Base-by-base conservation (phyloP, 2,797 vertebrate species). In the Chiloscyllium punctatum region DNA sequence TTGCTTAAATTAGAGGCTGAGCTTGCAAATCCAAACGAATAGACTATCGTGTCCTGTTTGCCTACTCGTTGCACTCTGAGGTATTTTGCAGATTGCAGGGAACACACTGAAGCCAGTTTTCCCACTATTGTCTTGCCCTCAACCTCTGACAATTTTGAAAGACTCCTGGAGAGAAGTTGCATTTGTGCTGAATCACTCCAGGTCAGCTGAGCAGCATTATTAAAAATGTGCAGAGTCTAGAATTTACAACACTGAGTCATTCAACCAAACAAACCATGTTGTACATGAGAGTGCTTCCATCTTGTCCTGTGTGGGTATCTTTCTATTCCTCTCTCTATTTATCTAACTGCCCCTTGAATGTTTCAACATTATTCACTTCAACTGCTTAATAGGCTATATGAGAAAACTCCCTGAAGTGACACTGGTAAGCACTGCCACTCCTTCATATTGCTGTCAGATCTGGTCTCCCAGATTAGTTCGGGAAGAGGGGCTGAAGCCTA, bases 1-100 rank as follows among this genome's bases (percentile, higher is more conserved):
- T 95, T 95, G 69, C 30, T 77, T 95, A 72, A 94, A 72, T 94
- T 51, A 72, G 72, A 94, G 88, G 92, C 72, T 71, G 53, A 51
- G 74, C 15, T 5, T n/a, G 18, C 94, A 27, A 77, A 77, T 77
- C n/a, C 30, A 53, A 42, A 74, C 27, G 48, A 74, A 25, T 71
- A 51, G 42, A 4, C 37, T 51, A 42, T 72, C 66, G 51, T 94
- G 71, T 8, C 27, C 48, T 57, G 13, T 11, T 77, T 7, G 18
- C 16, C 33, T 57, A 27, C 48, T 95, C 51, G 42, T 74, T 33
- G 30, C 72, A 27, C 30, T 51, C 16, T 9, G n/a, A 30, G 71
- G 71, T 94, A 42, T 0, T 48, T 71, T 18, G 27, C 30, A n/a
- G 53, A 90, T 21, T 37, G 3, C 4, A 71, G 48, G 15, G 94